Conservation (phyloP, 1,140 invertebrate species). For the Tenebrio molitor region DNA sequence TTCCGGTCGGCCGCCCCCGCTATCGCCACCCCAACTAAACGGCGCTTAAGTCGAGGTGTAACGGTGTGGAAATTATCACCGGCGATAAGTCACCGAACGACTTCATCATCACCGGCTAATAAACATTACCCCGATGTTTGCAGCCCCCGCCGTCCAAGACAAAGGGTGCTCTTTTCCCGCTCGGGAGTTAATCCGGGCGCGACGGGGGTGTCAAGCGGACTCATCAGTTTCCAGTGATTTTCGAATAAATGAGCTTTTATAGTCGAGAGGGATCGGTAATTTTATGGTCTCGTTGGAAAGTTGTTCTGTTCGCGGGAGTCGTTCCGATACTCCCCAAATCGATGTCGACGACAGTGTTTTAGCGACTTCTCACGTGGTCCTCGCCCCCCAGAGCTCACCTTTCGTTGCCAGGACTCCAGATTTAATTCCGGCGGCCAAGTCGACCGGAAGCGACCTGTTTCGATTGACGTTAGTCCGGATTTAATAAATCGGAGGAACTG, state of each 20-base stretch:
- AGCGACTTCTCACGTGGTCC: conserved; percentile 8
- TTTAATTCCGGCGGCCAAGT: conserved; percentile 33
- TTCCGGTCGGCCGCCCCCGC: not conserved
- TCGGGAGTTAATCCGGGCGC: conserved; percentile 58
- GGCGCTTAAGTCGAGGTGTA: conserved; percentile 53
- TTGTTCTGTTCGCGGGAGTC: not conserved
- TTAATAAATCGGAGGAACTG: conserved; percentile 8
- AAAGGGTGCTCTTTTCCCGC: conserved; percentile 54
- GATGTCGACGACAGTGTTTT: conserved; percentile 12
- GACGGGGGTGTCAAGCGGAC: conserved; percentile 51
- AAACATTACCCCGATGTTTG: conserved; percentile 51
- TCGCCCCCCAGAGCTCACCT: not conserved
- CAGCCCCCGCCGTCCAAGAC: conserved; percentile 18
- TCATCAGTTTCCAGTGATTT: conserved; percentile 58
- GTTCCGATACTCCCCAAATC: conserved; percentile 3
- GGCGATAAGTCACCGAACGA: conserved; percentile 60
- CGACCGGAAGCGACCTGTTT: conserved; percentile 38
- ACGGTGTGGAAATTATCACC: conserved; percentile 61
- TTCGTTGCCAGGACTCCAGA: conserved; percentile 43
- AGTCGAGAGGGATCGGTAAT: conserved; percentile 38
- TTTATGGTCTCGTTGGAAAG: conserved; percentile 28
- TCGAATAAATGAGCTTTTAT: conserved; percentile 52
- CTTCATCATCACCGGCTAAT: conserved; percentile 59
- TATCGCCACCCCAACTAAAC: conserved; percentile 29
- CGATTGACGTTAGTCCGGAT: conserved; percentile 26